Base-by-base conservation (phyloP, 2,113 vertebrate species). In the Tychaedon coryphoeus region DNA sequence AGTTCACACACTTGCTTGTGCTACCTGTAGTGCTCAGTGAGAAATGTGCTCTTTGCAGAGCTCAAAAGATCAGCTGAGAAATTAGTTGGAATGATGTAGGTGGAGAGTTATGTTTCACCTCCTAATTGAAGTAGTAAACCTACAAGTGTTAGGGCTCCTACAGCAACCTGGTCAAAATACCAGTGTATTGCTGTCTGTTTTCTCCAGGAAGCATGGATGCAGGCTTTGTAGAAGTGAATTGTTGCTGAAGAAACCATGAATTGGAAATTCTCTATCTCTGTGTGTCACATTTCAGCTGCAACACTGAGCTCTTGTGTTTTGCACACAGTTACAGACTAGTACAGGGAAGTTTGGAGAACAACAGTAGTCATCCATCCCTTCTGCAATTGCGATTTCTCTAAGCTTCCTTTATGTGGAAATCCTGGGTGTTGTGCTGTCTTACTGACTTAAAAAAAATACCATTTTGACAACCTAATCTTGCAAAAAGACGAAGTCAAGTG, bases 401-500 rank as follows among this genome's bases (percentile, higher is more conserved):
- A 45, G 45, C 45, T 54, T 89, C 82, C 66, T 80, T 85, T 83
- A 45, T 54, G 64, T 71, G 28, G 48, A 87, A 86, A 64, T 47
- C 47, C 50, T 66, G 64, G 89, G 66, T 54, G 10, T 31, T 85
- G 43, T 66, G 56, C 87, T 96, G 33, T 73, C 54, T 84, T 70
- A 58, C 80, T 89, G 67, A 82, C 78, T 95, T 89, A 4, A 82
- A 96, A 96, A 95, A 96, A 90, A 85, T 53, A 23, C 23, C 56
- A 64, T 92, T 97, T 96, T 97, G 95, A 96, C 94, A 93, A 94
- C 72, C 53, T 93, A 76, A 95, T 96, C 79, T 95, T 71, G 43
- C 75, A 92, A 80, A 95, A 97, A 93, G 79, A 73, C 19, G 17
- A 71, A 95, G 92, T 94, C 85, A 91, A 60, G 72, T 76, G 79